Conservation (phyloP, 2,888 invertebrate species). For the Ferdinandea cuprea region DNA sequence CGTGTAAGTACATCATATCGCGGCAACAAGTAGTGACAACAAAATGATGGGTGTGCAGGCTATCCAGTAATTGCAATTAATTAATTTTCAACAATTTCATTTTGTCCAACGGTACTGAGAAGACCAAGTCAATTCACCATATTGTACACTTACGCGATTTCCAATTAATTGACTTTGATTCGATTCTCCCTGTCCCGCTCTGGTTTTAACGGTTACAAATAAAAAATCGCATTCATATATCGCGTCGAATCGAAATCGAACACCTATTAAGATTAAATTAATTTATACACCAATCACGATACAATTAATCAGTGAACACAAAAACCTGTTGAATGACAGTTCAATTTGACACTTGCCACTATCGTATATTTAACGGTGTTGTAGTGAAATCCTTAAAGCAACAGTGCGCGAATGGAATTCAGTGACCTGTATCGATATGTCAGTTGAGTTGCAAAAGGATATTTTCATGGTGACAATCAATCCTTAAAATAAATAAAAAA, state of each 20-base stretch:
- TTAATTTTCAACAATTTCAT: conserved; percentile 79
- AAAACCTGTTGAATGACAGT: conserved; percentile 42
- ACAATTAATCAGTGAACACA: conserved; percentile 32
- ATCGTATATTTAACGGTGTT: neutral
- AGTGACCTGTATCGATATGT: too few species aligned
- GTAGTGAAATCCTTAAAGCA: neutral
- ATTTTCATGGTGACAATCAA: too few species aligned
- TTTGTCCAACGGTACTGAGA: conserved; percentile 52
- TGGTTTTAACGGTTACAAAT: neutral
- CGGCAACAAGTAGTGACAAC: conserved; percentile 76
- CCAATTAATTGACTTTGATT: conserved; percentile 71
- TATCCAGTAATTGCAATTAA: conserved; percentile 79
- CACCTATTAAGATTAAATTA: conserved; percentile 40
- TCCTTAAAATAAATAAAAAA: neutral
- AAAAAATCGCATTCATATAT: conserved; percentile 37
- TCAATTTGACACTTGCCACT: conserved; percentile 23
- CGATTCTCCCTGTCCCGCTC: conserved; percentile 35
- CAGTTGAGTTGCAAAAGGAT: too few species aligned
- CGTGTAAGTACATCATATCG: conserved; percentile 38
- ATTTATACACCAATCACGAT: conserved; percentile 41
- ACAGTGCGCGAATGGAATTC: too few species aligned
- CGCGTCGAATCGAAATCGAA: conserved; percentile 28
- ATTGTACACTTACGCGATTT: conserved; percentile 49
- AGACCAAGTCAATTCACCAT: conserved; percentile 54
- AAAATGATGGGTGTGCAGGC: conserved; percentile 37